Conservation (phyloP, 2,797 vertebrate species). For the Anomalospiza imberbis region DNA sequence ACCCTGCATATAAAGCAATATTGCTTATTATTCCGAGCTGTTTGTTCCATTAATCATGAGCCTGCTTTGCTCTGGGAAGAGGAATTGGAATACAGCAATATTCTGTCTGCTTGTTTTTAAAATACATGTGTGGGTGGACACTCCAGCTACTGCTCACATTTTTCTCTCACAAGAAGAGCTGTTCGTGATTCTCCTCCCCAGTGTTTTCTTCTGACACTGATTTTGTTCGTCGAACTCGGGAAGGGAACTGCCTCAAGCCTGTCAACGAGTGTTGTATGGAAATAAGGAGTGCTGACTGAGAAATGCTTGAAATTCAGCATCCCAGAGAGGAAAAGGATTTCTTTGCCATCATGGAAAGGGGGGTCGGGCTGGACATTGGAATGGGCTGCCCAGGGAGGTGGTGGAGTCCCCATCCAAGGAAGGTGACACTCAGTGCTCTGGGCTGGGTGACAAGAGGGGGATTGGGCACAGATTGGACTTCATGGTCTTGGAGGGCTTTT, state of each 20-base stretch:
- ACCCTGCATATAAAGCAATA: not conserved
- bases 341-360: not conserved
- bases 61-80: not conserved
- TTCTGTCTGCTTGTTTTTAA: conserved; percentile 13
- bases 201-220: not conserved
- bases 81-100: not conserved
- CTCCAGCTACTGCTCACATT: not conserved
- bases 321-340: not conserved
- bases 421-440: not conserved
- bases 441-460: not conserved
- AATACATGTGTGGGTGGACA: not conserved
- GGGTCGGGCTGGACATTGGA: not conserved
- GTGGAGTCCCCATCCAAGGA: not conserved
- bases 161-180: not conserved
- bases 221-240: not conserved
- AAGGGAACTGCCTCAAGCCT: not conserved
- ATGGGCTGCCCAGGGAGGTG: not conserved
- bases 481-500: not conserved
- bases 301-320: not conserved
- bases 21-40: not conserved
- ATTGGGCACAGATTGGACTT: not conserved
- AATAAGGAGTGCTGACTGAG: not conserved
- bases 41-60: not conserved
- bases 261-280: not conserved
- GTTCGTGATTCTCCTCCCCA: not conserved